A percentile compares a stretch with the other conserved stretches of the same genome.
Evolutionary conservation across 2,797 vertebrate species (phyloP).

Genomic region (Gymnopithys bicolor): DNA sequence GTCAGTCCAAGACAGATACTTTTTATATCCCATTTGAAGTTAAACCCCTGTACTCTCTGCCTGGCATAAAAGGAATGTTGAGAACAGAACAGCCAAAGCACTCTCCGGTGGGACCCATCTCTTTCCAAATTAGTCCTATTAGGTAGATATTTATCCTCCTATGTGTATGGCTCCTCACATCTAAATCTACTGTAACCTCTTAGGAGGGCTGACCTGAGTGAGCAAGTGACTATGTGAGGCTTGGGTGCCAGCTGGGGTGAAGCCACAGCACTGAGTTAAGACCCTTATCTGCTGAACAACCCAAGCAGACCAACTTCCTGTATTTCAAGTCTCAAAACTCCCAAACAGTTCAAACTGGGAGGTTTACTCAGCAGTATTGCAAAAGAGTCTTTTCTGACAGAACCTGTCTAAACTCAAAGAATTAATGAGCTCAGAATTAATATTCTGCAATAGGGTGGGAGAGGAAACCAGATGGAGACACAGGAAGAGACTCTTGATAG

Average conservation of each 20-base stretch:
- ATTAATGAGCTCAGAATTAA: background rate
- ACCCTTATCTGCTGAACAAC: background rate
- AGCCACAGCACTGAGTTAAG: rapidly evolving
- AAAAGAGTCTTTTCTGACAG: background rate
- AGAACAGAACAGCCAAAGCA: background rate
- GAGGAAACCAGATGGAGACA: background rate
- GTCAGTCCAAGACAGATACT: background rate
- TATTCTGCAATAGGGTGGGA: background rate
- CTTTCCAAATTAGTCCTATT: background rate
- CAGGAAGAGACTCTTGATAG: background rate
- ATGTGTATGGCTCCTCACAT: background rate
- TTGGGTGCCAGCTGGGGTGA: background rate
- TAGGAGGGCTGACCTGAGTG: background rate
- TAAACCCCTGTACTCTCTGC: background rate
- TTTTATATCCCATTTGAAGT: background rate
- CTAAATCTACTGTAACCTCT: background rate
- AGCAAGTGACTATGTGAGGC: background rate
- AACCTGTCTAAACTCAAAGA: background rate
- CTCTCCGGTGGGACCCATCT: background rate
- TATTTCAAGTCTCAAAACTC: background rate
- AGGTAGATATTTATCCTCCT: background rate
- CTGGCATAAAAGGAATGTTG: background rate
- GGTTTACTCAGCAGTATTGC: background rate
- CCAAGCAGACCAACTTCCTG: rapidly evolving
- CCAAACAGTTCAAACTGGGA: background rate